phyloP scores from a whole-genome alignment of 1,140 invertebrate species.

The Camponotus floridanus region DNA sequence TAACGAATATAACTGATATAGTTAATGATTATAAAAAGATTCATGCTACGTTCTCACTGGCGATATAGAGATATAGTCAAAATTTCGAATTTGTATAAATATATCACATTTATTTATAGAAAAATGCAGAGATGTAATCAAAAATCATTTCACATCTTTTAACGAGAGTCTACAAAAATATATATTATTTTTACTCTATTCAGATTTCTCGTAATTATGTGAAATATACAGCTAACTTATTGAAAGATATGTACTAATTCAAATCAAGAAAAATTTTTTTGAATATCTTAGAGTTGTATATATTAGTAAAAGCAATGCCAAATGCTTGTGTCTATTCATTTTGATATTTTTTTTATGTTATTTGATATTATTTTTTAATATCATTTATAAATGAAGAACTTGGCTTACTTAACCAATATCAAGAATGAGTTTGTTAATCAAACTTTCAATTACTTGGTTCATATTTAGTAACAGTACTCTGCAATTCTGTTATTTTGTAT shows the following conservation, averaged over 20 bases:
- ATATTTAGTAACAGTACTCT: constrained; percentile 21
- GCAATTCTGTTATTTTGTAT: constrained; percentile 45
- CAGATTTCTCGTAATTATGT: background rate
- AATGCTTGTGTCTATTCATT: constrained; percentile 21
- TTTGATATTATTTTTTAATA: constrained; percentile 2
- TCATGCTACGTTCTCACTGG: background rate
- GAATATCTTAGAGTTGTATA: constrained; percentile 5
- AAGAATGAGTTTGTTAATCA: constrained; percentile 83
- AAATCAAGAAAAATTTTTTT: constrained; percentile 26
- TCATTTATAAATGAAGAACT: background rate
- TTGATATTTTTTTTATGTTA: constrained; percentile 43
- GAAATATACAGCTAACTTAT: constrained; percentile 20
- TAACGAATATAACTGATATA: constrained; percentile 14
- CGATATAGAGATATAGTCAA: background rate
- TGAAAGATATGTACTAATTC: constrained; percentile 15
- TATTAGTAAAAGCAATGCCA: constrained; percentile 22
- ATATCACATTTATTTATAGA: constrained; percentile 26
- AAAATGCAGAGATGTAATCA: background rate
- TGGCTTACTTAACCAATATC: constrained; percentile 63
- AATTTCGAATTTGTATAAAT: constrained; percentile 13
- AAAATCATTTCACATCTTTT: constrained; percentile 25
- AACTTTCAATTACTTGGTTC: constrained; percentile 83
- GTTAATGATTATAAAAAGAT: background rate
- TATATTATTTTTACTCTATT: background rate
- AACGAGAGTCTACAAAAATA: background rate